A percentile compares a stretch with the other conserved stretches of the same genome.
Evolutionary conservation across 2,797 vertebrate genomes (phyloP).

Genomic region (Spatula clypeata): DNA sequence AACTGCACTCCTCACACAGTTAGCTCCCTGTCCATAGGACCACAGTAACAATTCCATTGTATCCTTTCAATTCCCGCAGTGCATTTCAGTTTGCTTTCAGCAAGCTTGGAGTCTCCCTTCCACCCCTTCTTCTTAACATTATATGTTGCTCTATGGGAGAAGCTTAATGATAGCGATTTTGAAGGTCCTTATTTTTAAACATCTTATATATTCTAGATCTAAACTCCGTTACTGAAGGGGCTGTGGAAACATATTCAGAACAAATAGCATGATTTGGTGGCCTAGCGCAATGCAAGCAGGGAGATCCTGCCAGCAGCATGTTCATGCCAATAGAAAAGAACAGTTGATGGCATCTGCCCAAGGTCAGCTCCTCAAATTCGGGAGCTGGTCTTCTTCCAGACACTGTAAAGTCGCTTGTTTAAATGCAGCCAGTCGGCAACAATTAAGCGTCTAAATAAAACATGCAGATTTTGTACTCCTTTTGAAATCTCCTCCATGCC

Average conservation of each 20-base stretch:
- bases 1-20: neutral
- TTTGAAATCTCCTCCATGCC: conserved; percentile 70
- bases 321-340: conserved; percentile 83
- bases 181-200: neutral
- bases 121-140: neutral
- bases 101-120: neutral
- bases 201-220: conserved; percentile 43
- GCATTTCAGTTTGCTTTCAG: neutral
- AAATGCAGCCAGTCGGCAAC: conserved; percentile 81
- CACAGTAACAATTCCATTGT: neutral
- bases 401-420: conserved; percentile 81
- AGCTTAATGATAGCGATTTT: neutral
- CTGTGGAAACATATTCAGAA: neutral
- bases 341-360: conserved; percentile 84
- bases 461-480: conserved; percentile 73
- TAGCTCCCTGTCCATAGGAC: neutral
- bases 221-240: conserved; percentile 61
- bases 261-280: neutral
- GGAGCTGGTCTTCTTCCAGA: conserved; percentile 83
- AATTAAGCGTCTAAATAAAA: conserved; percentile 81
- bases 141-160: neutral
- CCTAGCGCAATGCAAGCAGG: conserved; percentile 5
- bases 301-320: conserved; percentile 78
- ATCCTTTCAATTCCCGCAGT: neutral
- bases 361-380: conserved; percentile 83